phyloP scores from a whole-genome alignment of 2,797 vertebrate species.

The Allobates femoralis region DNA sequence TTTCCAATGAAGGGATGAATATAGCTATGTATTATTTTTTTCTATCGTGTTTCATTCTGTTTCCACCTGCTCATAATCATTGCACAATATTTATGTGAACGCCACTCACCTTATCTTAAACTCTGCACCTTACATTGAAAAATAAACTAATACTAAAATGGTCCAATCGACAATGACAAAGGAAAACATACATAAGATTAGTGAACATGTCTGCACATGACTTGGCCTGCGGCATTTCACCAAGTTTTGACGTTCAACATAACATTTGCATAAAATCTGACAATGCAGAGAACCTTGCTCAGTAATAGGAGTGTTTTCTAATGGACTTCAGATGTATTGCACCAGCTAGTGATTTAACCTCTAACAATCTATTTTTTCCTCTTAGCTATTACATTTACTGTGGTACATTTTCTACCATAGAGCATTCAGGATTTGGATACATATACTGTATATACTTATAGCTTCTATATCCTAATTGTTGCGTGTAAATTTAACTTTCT shows the following conservation, averaged over 20 bases:
- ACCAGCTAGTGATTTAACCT: conserved; percentile 21
- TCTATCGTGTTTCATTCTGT: not conserved
- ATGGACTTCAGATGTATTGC: conserved; percentile 14
- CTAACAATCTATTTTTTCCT: not conserved
- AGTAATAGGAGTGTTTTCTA: conserved; percentile 15
- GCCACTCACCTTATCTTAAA: conserved; percentile 49
- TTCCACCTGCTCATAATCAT: conserved; percentile 52
- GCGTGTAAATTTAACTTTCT: too few species aligned
- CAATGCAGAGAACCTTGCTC: conserved; percentile 38
- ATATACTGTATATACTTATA: too few species aligned
- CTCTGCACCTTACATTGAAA: conserved; percentile 41
- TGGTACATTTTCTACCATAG: not conserved
- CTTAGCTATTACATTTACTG: not conserved
- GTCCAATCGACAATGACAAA: conserved; percentile 42
- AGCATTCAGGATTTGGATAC: too few species aligned
- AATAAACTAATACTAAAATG: conserved; percentile 25
- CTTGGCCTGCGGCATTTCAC: conserved; percentile 44
- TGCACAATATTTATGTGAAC: conserved; percentile 42
- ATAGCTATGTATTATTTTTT: conserved; percentile 12
- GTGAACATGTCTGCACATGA: conserved; percentile 55
- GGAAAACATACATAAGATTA: conserved; percentile 37
- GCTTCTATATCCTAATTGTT: too few species aligned
- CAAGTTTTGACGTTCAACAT: conserved; percentile 37
- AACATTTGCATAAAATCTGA: conserved; percentile 40
- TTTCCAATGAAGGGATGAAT: not conserved